Percentiles rank a stretch among this genome's conserved stretches.
phyloP scores from a whole-genome alignment of 2,888 invertebrate genomes.

The Conops quadrifasciatus region DNA sequence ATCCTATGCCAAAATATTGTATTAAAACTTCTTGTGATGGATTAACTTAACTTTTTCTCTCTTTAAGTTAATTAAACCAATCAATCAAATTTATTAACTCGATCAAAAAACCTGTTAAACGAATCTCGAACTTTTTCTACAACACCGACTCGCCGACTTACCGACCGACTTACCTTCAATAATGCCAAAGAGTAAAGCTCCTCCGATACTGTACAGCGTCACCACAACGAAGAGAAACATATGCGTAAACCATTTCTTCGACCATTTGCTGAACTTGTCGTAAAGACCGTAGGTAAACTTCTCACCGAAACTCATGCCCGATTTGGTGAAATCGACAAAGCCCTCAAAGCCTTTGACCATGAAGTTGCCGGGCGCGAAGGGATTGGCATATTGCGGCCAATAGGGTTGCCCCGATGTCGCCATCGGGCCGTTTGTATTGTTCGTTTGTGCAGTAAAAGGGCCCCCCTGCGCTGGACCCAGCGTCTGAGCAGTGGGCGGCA shows the following conservation, averaged over 20 bases:
- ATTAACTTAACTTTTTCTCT: no score
- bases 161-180: constrained; percentile 77
- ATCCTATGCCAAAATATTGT: no score
- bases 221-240: constrained; percentile 83
- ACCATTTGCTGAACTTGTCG: constrained; percentile 78
- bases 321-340: constrained; percentile 81
- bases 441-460: constrained; percentile 56
- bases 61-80: no score
- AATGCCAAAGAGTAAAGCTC: constrained; percentile 80
- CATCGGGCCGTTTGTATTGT: constrained; percentile 41
- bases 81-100: no score
- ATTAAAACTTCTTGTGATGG: no score
- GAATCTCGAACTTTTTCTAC: no score
- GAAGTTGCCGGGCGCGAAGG: constrained; percentile 76
- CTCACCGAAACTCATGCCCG: constrained; percentile 84
- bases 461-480: constrained; percentile 43
- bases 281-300: constrained; percentile 83
- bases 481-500: constrained; percentile 55
- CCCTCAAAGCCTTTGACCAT: constrained; percentile 83
- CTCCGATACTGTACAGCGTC: constrained; percentile 80
- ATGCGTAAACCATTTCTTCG: constrained; percentile 89
- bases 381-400: constrained; percentile 62
- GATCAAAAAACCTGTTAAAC: no score
- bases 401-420: constrained; percentile 53
- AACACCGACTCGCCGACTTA: no score